phyloP scores from a whole-genome alignment of 1,140 invertebrate genomes.

The Drosophila ananassae region DNA sequence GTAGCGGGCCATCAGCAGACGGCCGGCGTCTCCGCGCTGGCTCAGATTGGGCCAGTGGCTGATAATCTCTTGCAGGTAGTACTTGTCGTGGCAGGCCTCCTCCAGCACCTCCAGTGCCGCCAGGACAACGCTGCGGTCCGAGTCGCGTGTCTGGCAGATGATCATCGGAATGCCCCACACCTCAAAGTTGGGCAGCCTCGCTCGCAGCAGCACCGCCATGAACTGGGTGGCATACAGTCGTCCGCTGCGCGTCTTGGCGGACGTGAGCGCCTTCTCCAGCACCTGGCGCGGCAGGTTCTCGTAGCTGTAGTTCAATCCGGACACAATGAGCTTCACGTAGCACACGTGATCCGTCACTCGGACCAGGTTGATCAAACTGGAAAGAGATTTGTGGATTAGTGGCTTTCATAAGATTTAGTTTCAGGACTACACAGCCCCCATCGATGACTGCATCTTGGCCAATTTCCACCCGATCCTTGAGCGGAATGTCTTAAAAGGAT shows the following conservation, averaged over 20 bases:
- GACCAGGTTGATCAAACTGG: conserved; percentile 91
- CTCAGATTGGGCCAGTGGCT: conserved; percentile 89
- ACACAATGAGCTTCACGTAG: conserved; percentile 96
- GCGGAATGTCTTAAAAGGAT: too few species aligned
- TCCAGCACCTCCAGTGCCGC: conserved; percentile 93
- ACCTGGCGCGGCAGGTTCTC: conserved; percentile 90
- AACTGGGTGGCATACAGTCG: conserved; percentile 96
- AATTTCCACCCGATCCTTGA: too few species aligned
- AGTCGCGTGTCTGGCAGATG: conserved; percentile 92
- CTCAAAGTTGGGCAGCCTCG: conserved; percentile 88
- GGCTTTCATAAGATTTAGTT: too few species aligned
- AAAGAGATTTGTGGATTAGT: background rate
- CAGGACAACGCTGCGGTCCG: conserved; percentile 89
- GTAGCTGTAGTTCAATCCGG: conserved; percentile 93
- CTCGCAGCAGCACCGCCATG: conserved; percentile 92
- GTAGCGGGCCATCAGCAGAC: conserved; percentile 92
- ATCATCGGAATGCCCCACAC: conserved; percentile 94
- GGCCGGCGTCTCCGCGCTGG: conserved; percentile 92
- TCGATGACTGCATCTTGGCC: too few species aligned
- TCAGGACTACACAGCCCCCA: too few species aligned
- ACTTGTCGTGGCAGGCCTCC: conserved; percentile 94
- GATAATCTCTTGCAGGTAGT: conserved; percentile 91
- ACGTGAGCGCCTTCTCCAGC: conserved; percentile 88
- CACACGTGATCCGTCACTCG: conserved; percentile 94
- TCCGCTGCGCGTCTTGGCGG: conserved; percentile 87